Base-by-base conservation (phyloP, 2,113 vertebrate species). In the Catharus minimus region DNA sequence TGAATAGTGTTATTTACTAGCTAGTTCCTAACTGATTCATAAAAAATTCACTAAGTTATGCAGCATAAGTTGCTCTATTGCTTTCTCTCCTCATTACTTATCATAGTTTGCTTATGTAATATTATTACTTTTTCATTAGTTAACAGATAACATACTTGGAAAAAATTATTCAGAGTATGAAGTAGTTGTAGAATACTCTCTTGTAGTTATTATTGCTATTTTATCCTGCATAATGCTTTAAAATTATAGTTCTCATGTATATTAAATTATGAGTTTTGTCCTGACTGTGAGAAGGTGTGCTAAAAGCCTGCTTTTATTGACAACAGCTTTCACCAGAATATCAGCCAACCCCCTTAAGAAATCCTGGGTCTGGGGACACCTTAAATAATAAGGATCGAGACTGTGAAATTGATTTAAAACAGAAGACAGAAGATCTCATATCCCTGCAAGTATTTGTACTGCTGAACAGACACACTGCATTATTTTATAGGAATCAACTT, bases 371-470 rank as follows among this genome's bases (percentile, higher is more conserved):
- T 76, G 41, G 41, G 41, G 50, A 82, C 66, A 89, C 74, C 78
- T 87, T 75, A 84, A 90, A 82, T 75, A 86, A 52, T 75, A 84
- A 65, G 28, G 41, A 72, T 86, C 61, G 65, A 53, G 61, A 41
- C 77, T 75, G 57, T 90, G 69, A 93, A 94, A 94, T 46, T 84
- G 74, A 89, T 87, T 75, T 78, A 89, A 75, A 93, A 57, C 44
- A 53, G 66, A 86, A 86, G 38, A 84, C 69, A 66, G 47, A 53
- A 84, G 53, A 78, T 89, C 62, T 72, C 49, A 7, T 72, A 78
- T 65, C 89, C 53, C 53, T 86, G 46, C 74, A 90, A 73, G 76
- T 41, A 85, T 58, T 10, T 77, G 61, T 55, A 71, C 68, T 46
- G 68, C 72, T 88, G 26, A 88, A 72, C 57, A 84, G 73, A 62